These are phyloP conservation scores for Propithecus coquereli DNA, from an alignment of 2,113 vertebrate species.

Conservation along the genomic window DNA sequence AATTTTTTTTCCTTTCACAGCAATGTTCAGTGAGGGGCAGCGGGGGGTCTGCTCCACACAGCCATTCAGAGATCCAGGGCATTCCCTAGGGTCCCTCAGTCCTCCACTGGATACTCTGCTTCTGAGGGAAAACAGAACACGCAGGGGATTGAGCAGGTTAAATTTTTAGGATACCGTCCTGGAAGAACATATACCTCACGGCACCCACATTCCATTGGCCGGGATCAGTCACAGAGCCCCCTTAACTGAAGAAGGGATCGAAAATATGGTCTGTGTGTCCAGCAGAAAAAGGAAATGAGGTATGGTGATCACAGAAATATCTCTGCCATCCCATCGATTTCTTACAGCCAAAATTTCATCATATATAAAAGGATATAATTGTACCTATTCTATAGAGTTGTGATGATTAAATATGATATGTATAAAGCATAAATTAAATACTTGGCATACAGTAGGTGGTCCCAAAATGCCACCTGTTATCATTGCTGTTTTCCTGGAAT, in stretches of 20 bases:
- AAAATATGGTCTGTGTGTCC: not conserved
- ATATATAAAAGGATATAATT: not conserved
- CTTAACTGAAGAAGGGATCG: not conserved
- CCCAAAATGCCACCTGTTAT: not conserved
- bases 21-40: not conserved
- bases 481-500: not conserved
- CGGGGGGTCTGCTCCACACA: not conserved
- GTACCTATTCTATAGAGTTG: not conserved
- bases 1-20: not conserved
- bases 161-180: not conserved
- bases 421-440: constrained; percentile 4
- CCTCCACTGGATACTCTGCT: not conserved
- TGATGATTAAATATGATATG: not conserved
- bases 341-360: not conserved
- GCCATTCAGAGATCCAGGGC: not conserved
- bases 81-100: not conserved
- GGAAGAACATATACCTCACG: not conserved
- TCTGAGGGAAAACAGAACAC: not conserved
- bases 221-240: not conserved
- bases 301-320: not conserved
- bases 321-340: not conserved
- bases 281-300: not conserved
- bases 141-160: not conserved
- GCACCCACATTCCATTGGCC: not conserved
- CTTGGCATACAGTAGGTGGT: not conserved